Evolutionary conservation across 2,888 invertebrate genomes (phyloP).

Genomic region (Hydroisotoma schaefferi): DNA sequence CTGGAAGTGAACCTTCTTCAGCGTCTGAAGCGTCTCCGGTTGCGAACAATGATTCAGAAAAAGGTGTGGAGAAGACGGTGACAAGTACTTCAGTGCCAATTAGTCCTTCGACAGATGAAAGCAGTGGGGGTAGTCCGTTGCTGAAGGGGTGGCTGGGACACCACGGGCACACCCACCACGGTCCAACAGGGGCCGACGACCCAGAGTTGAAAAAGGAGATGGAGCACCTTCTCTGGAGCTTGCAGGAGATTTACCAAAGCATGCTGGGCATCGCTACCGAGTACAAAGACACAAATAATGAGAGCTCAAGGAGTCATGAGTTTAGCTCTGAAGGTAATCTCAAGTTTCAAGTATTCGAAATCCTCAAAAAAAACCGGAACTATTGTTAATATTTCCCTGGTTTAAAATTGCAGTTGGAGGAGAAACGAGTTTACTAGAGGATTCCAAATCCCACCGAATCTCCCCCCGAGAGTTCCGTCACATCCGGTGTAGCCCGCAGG

Average conservation of each 20-base stretch:
- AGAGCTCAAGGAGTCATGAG: constrained; percentile 15
- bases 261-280: constrained; percentile 40
- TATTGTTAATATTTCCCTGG: too few species aligned
- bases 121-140: too few species aligned
- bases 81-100: too few species aligned
- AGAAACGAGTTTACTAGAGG: constrained; percentile 33
- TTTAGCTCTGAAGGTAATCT: constrained; percentile 32
- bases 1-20: constrained; percentile 4
- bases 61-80: neutral
- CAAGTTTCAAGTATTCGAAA: too few species aligned
- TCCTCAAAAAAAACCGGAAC: too few species aligned
- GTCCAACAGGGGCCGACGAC: too few species aligned
- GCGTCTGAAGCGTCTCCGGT: neutral
- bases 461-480: constrained; percentile 49
- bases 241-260: constrained; percentile 39
- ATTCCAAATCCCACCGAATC: constrained; percentile 47
- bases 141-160: too few species aligned
- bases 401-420: neutral
- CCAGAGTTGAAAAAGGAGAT: constrained; percentile 37
- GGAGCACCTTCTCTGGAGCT: constrained; percentile 36
- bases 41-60: neutral
- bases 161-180: too few species aligned
- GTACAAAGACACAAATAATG: constrained; percentile 42
- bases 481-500: constrained; percentile 48
- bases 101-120: too few species aligned